Evolutionary conservation across 2,888 invertebrate genomes (phyloP), one percentile per base, ranked within the genome.

Genomic region (Pedicia rivosa): DNA sequence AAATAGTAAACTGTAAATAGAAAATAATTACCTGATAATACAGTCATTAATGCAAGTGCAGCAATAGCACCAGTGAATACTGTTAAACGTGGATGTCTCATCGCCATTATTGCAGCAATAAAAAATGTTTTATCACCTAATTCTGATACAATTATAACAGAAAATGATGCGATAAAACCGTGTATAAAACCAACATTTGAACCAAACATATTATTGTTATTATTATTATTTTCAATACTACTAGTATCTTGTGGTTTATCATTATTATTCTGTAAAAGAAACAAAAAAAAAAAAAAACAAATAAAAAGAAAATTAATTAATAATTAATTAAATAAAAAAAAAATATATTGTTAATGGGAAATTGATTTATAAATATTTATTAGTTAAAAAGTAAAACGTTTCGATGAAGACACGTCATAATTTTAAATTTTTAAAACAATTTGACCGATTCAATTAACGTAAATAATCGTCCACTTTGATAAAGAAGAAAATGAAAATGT

Each of bases 51-150:
- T 15, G 80, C 79, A 40, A 97, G 66, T 2, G 97, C 95, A 12
- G 78, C 71, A 51, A 97, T 90, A 4, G 97, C 95, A 34, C 95
- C 97, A 33, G 73, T 63, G 61, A 97, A 94, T 16, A 98, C 92
- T 35, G 87, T 80, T 14, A 88, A 54, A 47, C 95, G 68, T 13
- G 97, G 82, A 65, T 98, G 92, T 52, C 90, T 76, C 95, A 98
- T 97, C 2, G 98, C 94, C 95, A 98, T 92, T 44, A 98, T 95
- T 47, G 95, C 95, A 20, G 97, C 95, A 51, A 98, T 98, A 65
- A 98, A 98, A 67, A 98, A 98, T 8, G 97, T 98, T 65, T 97
- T 98, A 65, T 98, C 97, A 10, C 95, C 97, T 40, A 98, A 66
- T 64, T 98, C 98, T 1, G 95, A 95, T 33, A 98, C 92, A 41